phyloP scores from a whole-genome alignment of 2,888 invertebrate species.

The Lasioglossum pauxillum region DNA sequence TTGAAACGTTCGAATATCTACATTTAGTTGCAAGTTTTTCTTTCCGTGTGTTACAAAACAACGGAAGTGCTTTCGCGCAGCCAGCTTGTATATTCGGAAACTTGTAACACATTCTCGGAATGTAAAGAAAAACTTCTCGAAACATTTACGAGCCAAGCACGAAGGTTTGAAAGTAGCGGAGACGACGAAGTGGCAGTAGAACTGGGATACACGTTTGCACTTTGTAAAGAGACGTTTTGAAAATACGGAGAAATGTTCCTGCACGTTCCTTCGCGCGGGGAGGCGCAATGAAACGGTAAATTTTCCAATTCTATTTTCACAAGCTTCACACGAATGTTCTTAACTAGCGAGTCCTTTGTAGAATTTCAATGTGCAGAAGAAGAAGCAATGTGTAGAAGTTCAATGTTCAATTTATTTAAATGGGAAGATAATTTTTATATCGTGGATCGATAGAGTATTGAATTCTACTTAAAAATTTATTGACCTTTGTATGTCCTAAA shows the following conservation, averaged over 20 bases:
- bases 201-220: background rate
- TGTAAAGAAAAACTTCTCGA: background rate
- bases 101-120: background rate
- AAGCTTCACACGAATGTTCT: too few species aligned
- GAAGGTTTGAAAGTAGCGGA: background rate
- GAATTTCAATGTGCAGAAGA: background rate
- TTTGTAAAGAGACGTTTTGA: conserved; percentile 2
- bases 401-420: too few species aligned
- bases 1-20: background rate
- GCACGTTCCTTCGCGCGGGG: background rate
- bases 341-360: too few species aligned
- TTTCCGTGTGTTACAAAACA: background rate
- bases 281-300: background rate
- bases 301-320: background rate
- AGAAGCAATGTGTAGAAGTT: too few species aligned
- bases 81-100: background rate
- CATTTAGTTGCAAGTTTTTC: background rate
- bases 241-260: background rate
- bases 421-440: too few species aligned
- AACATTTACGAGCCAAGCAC: background rate
- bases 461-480: too few species aligned
- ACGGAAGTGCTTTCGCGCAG: background rate
- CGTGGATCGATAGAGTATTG: too few species aligned
- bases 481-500: too few species aligned
- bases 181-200: background rate